phyloP scores from a whole-genome alignment of 2,888 invertebrate genomes.

The Parnassius orleans region DNA sequence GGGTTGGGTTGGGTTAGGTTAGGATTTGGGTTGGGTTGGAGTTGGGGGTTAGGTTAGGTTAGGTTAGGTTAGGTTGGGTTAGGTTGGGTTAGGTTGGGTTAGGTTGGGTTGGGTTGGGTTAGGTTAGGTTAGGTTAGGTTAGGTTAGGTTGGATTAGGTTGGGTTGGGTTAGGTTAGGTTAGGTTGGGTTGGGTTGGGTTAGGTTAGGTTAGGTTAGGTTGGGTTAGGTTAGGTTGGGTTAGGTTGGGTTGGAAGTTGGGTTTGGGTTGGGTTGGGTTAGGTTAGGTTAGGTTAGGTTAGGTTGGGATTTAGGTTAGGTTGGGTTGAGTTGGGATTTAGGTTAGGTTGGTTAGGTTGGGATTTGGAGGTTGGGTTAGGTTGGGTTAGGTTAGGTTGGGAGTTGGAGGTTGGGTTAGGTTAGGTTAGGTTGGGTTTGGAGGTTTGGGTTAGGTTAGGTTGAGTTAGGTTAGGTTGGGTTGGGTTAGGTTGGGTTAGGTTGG shows the following conservation, averaged over 20 bases:
- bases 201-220: no score
- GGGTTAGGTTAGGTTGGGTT: conserved; percentile 28
- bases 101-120: conserved; percentile 20
- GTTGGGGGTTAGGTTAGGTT: conserved; percentile 25
- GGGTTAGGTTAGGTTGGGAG: conserved; percentile 30
- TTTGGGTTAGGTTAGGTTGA: conserved; percentile 20
- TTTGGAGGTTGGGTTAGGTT: conserved; percentile 18
- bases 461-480: conserved; percentile 27
- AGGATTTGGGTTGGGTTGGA: no score
- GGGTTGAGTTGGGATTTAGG: conserved; percentile 17
- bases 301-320: no score
- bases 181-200: conserved; percentile 27
- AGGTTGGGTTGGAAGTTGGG: no score
- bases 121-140: conserved; percentile 9
- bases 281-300: conserved; percentile 29
- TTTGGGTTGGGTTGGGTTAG: conserved; percentile 23
- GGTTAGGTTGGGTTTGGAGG: conserved; percentile 26
- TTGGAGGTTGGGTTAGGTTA: conserved; percentile 30
- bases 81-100: conserved; percentile 24
- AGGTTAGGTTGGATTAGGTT: no score
- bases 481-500: conserved; percentile 27
- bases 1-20: conserved; percentile 25
- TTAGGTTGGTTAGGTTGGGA: conserved; percentile 17
- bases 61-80: conserved; percentile 8
- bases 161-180: conserved; percentile 26